Conservation (phyloP, 1,140 invertebrate genomes). For the Battus philenor region DNA sequence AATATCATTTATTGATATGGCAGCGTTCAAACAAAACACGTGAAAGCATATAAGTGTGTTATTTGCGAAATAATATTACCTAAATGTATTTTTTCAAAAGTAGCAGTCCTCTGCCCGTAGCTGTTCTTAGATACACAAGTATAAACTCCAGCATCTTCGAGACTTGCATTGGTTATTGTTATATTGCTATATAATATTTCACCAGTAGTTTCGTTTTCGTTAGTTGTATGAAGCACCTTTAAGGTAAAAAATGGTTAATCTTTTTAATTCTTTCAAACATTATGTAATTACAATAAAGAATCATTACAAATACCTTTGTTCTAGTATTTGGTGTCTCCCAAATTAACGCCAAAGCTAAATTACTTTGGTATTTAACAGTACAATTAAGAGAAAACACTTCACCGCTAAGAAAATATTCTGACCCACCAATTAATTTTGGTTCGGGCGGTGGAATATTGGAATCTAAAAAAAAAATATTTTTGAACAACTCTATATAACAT, state of each 20-base stretch:
- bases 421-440: constrained; percentile 27
- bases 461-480: constrained; percentile 23
- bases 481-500: not conserved
- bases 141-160: constrained; percentile 39
- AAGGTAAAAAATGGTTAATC: not conserved
- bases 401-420: constrained; percentile 38
- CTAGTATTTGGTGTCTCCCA: constrained; percentile 31
- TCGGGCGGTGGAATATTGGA: constrained; percentile 25
- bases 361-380: constrained; percentile 35
- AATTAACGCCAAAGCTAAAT: constrained; percentile 32
- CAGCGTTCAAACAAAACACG: too few relatives aligned
- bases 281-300: constrained; percentile 7
- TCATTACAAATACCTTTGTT: constrained; percentile 24
- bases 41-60: too few relatives aligned
- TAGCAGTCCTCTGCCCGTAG: constrained; percentile 13
- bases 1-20: too few relatives aligned
- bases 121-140: constrained; percentile 33
- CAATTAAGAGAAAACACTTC: constrained; percentile 56
- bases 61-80: constrained; percentile 36
- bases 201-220: constrained; percentile 33
- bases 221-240: constrained; percentile 22
- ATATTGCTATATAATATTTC: constrained; percentile 41
- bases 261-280: constrained; percentile 19
- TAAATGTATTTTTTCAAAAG: constrained; percentile 27
- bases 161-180: constrained; percentile 41